These are phyloP conservation scores for Harpagus bidentatus DNA, from an alignment of 2,113 vertebrate genomes.

Conservation along the genomic window DNA sequence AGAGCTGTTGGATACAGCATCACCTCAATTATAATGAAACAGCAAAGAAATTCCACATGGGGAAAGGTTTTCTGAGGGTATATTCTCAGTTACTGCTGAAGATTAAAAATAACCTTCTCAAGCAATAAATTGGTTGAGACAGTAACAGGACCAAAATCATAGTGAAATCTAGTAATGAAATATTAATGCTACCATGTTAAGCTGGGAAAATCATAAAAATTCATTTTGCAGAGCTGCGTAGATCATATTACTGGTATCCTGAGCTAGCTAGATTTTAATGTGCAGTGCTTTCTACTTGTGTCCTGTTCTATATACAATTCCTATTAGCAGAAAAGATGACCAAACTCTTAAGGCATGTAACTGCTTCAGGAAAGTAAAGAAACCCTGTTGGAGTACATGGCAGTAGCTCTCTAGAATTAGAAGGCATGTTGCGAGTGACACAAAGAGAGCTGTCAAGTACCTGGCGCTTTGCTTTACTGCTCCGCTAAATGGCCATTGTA, in stretches of 20 bases:
- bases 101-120: constrained; percentile 66
- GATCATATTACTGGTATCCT: constrained; percentile 1
- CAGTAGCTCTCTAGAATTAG: constrained; percentile 38
- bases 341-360: constrained; percentile 32
- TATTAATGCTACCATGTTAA: constrained; percentile 62
- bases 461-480: constrained; percentile 43
- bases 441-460: constrained; percentile 55
- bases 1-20: constrained; percentile 14
- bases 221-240: constrained; percentile 23
- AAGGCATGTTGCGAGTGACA: constrained; percentile 33
- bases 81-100: constrained; percentile 46
- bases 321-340: constrained; percentile 30
- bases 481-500: constrained; percentile 38
- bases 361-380: constrained; percentile 47
- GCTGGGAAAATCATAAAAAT: constrained; percentile 55
- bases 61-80: constrained; percentile 59
- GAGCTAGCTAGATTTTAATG: background rate
- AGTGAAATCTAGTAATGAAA: constrained; percentile 66
- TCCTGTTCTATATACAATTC: background rate
- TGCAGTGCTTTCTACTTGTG: background rate
- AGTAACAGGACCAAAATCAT: constrained; percentile 63
- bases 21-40: constrained; percentile 30
- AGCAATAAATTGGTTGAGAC: constrained; percentile 67
- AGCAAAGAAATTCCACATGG: constrained; percentile 25
- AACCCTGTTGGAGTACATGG: constrained; percentile 23